Evolutionary conservation across 2,113 vertebrate species (phyloP).

Genomic region (Microcebus griseorufus): DNA sequence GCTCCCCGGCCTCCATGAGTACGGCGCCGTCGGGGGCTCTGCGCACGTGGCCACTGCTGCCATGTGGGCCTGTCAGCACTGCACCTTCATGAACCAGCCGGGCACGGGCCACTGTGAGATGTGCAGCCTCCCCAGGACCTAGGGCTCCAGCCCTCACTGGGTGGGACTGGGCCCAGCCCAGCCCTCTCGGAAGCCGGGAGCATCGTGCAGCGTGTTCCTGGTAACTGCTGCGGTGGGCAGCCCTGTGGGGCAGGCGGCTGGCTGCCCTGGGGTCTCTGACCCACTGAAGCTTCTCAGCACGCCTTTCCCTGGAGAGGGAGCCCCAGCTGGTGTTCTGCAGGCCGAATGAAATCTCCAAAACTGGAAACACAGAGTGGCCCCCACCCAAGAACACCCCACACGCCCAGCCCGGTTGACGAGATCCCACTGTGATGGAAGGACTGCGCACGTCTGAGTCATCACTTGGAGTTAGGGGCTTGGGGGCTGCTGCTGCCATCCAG

Average conservation of each 20-base stretch:
- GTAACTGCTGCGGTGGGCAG: neutral
- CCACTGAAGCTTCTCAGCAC: neutral
- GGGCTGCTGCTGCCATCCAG: neutral
- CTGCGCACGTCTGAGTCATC: neutral
- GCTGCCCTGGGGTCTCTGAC: constrained; percentile 22
- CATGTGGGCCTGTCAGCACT: constrained; percentile 98
- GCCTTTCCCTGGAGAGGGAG: neutral
- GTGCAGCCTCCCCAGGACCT: constrained; percentile 97
- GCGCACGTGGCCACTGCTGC: constrained; percentile 85
- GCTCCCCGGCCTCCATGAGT: constrained; percentile 91
- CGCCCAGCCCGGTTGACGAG: neutral
- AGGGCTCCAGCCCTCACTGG: constrained; percentile 42
- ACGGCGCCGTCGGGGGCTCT: constrained; percentile 90
- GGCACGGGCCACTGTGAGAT: constrained; percentile 99
- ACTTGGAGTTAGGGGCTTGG: neutral
- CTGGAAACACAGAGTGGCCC: neutral
- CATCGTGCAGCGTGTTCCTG: constrained; percentile 14
- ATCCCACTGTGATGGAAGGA: neutral
- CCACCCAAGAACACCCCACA: neutral
- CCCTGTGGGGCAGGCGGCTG: neutral
- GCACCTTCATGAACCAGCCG: constrained; percentile 99
- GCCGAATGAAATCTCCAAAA: neutral
- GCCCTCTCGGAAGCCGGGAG: constrained; percentile 64
- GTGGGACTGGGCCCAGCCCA: constrained; percentile 39
- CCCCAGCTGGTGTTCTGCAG: neutral